Percentiles rank a stretch among this genome's conserved stretches.
Conservation (phyloP, 2,888 invertebrate species). For the Aspidiotus destructor region DNA sequence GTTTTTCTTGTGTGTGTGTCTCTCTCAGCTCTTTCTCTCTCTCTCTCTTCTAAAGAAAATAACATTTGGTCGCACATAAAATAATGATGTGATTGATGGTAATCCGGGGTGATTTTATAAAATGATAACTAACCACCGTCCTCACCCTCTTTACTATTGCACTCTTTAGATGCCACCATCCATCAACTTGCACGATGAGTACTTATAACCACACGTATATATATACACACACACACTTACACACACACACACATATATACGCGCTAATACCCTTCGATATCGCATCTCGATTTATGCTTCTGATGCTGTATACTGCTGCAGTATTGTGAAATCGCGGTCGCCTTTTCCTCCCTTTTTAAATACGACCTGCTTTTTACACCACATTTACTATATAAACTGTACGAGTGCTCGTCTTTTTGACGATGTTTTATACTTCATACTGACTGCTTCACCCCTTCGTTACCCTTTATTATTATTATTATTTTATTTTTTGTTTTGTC, state of each 20-base stretch:
- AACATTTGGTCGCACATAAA: slow-evolving; percentile 23
- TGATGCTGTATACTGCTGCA: background rate
- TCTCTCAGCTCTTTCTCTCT: too few species aligned
- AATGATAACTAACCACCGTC: slow-evolving; percentile 27
- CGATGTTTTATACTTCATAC: too few species aligned
- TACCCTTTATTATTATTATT: too few species aligned
- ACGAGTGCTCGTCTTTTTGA: too few species aligned
- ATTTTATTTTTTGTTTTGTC: background rate
- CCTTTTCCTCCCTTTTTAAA: background rate
- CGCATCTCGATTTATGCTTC: background rate
- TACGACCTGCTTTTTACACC: slow-evolving; percentile 11
- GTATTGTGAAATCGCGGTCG: background rate
- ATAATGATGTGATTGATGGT: slow-evolving; percentile 31
- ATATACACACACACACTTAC: background rate
- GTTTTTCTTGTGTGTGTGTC: too few species aligned
- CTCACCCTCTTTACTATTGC: background rate
- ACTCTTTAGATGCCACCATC: slow-evolving; percentile 18
- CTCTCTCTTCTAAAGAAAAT: background rate
- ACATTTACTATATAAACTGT: slow-evolving; percentile 11
- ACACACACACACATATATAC: slow-evolving; percentile 6
- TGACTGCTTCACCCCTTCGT: too few species aligned
- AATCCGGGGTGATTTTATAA: slow-evolving; percentile 25
- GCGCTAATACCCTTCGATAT: background rate
- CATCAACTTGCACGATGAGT: slow-evolving; percentile 6
- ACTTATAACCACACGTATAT: background rate